These are phyloP conservation scores for Dendrolimus pini DNA, from an alignment of 2,888 invertebrate genomes.

Conservation along the genomic window DNA sequence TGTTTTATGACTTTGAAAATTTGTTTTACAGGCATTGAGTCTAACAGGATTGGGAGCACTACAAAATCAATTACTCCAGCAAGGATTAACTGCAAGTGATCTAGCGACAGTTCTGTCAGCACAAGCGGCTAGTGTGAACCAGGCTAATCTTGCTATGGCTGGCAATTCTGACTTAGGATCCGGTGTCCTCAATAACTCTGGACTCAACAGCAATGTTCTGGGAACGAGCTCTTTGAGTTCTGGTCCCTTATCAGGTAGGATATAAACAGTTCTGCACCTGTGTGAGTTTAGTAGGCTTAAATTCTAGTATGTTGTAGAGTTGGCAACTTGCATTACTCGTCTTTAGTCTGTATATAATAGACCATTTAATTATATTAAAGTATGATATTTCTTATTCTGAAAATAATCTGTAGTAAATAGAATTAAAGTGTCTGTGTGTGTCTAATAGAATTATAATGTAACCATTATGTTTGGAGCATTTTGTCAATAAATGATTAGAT, in stretches of 20 bases:
- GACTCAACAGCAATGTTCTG: constrained; percentile 35
- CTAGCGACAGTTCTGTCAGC: constrained; percentile 56
- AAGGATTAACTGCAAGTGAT: constrained; percentile 64
- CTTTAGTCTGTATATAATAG: no score
- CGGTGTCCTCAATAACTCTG: constrained; percentile 33
- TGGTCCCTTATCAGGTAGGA: constrained; percentile 56
- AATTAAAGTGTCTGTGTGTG: no score
- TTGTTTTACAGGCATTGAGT: constrained; percentile 53
- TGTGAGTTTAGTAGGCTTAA: no score
- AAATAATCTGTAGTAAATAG: no score
- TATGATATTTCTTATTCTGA: no score
- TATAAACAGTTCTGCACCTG: no score
- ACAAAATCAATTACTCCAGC: constrained; percentile 67
- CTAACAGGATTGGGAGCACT: constrained; percentile 63
- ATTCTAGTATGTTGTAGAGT: no score
- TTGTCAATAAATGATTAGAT: no score
- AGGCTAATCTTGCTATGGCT: constrained; percentile 34
- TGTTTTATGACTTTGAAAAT: background rate
- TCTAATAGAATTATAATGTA: no score
- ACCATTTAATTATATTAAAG: no score
- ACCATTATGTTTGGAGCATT: no score
- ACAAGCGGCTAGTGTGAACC: constrained; percentile 42
- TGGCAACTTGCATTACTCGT: no score
- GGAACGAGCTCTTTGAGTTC: constrained; percentile 46
- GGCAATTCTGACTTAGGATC: constrained; percentile 35